Base-by-base conservation (phyloP, 2,113 vertebrate species). In the Psammodynastes pulverulentus region DNA sequence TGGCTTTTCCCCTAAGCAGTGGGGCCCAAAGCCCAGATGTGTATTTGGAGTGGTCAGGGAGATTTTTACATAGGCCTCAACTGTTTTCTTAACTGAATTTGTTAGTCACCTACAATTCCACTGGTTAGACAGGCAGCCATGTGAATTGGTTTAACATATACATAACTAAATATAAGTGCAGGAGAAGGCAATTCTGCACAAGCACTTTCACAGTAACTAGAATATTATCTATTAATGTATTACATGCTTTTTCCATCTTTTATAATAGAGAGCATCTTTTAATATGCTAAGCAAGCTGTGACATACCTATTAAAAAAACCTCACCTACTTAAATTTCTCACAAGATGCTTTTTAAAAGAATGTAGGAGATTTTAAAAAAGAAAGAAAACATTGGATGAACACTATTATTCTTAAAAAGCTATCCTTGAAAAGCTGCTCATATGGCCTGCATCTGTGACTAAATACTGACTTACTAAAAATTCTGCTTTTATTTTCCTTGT, bases 331-430 rank as follows among this genome's bases (percentile, higher is more conserved):
- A 85, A 93, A 90, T 39, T 17, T 53, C 88, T 94, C 89, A 90
- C 89, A 94, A 13, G 91, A 92, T 34, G 43, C 29, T 95, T 96
- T 92, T 39, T 84, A 29, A 91, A 95, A 91, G 87, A 3, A 46
- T 39, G 49, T 96, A 93, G 91, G 95, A 96, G 94, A 93, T 94
- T 94, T 94, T 89, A 79, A 79, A 79, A 29, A 72, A 92, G 87
- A 29, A 87, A 93, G 88, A 95, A 89, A 95, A 94, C 92, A 29
- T 88, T 86, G 93, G 34, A 0, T 93, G 93, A 79, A 93, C 92
- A 0, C 53, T 15, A 34, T 53, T n/a, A 87, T 12, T 58, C 24
- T 51, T 19, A 24, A 15, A 86, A 45, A 7, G 39, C 9, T 19
- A 90, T 29, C 39, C 46, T 92, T 89, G 45, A 12, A 21, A 0